Evolutionary conservation across 1,140 invertebrate species (phyloP), one percentile per base, ranked within the genome.

Genomic region (Daktulosphaira vitifoliae): DNA sequence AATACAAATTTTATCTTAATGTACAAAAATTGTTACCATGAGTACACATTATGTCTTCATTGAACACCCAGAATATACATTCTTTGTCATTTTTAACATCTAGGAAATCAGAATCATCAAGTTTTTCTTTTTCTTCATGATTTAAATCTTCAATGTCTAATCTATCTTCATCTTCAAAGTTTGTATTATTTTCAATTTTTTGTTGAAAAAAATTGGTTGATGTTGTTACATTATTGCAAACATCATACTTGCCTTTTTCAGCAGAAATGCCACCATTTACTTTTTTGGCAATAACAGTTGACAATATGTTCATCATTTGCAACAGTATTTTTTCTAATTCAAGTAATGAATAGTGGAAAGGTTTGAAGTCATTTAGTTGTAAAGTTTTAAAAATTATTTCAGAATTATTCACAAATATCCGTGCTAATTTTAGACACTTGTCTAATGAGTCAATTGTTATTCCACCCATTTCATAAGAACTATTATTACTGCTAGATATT

Each of bases 1-100:
- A n/a, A n/a, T n/a, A n/a, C n/a, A n/a, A n/a, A n/a, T n/a, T n/a
- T n/a, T n/a, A n/a, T n/a, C n/a, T n/a, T n/a, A n/a, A n/a, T n/a
- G n/a, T n/a, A n/a, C n/a, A n/a, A n/a, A n/a, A n/a, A n/a, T n/a
- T n/a, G n/a, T 49, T 56, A 70, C 70, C 69, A 66, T 71, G 70
- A 15, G 29, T 15, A 52, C 70, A 71, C 11, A 69, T 49, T 11
- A 70, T 67, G 3, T 69, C 69, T 39, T 70, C 68, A 65, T 71
- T 71, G 22, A 71, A 70, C 9, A 53, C 48, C 49, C 51, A 53
- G 3, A 37, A 53, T 26, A 53, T 54, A 13, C 20, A 53, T 18
- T 66, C 42, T 15, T 66, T 66, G 25, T 29, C 51, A 49, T 66
- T 65, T 54, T 69, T 65, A 13, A 59, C 65, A 51, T 54, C 50